These are phyloP conservation scores for Diachrysia chrysitis DNA, from an alignment of 2,888 invertebrate genomes.

Conservation along the genomic window DNA sequence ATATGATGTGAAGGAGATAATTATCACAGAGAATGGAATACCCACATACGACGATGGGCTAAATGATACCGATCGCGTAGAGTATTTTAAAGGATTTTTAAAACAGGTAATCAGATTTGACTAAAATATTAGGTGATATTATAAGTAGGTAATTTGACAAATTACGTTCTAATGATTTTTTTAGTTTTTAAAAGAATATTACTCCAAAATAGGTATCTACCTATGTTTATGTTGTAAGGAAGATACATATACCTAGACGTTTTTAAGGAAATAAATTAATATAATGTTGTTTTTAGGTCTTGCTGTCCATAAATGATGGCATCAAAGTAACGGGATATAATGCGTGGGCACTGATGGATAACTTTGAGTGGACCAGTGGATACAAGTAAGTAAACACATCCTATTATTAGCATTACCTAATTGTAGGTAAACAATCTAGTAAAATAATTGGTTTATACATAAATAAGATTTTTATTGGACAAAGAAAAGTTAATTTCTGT, in stretches of 20 bases:
- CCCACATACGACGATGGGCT: slow-evolving; percentile 55
- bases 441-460: too few species aligned
- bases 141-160: too few species aligned
- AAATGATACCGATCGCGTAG: slow-evolving; percentile 66
- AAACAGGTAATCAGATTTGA: slow-evolving; percentile 61
- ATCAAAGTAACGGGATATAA: slow-evolving; percentile 87
- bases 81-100: slow-evolving; percentile 61
- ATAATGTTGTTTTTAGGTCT: slow-evolving; percentile 60
- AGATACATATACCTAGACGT: too few species aligned
- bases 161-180: too few species aligned
- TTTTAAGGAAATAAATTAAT: background rate
- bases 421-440: too few species aligned
- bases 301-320: slow-evolving; percentile 79
- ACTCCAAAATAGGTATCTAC: too few species aligned
- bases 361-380: slow-evolving; percentile 90
- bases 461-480: too few species aligned
- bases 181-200: too few species aligned
- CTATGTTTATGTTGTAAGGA: too few species aligned
- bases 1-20: slow-evolving; percentile 76
- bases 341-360: slow-evolving; percentile 90
- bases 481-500: too few species aligned
- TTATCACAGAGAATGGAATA: slow-evolving; percentile 84
- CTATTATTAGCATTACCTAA: too few species aligned
- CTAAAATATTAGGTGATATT: background rate
- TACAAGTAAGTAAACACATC: slow-evolving; percentile 64